Conservation (phyloP, 2,888 invertebrate species). For the Dugesia japonica region DNA sequence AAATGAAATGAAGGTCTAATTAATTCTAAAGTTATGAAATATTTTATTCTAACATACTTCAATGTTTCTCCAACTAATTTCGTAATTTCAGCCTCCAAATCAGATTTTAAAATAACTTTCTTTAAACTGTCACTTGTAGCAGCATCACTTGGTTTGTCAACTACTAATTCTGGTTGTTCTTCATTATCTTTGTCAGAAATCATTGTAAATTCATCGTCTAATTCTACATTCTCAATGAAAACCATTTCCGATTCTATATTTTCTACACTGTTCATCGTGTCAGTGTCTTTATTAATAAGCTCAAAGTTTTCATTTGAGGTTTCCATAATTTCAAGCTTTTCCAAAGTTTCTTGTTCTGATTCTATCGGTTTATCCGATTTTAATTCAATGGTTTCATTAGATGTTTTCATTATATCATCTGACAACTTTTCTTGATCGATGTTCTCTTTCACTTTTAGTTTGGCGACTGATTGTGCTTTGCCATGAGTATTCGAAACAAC, state of each 20-base stretch:
- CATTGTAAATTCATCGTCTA: neutral
- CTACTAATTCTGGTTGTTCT: neutral
- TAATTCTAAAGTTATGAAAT: no score
- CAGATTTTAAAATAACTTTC: neutral
- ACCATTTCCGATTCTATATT: neutral
- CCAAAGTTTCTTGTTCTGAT: neutral
- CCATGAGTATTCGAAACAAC: conserved; percentile 66
- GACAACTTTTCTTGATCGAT: neutral
- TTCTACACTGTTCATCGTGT: neutral
- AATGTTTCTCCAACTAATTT: conserved; percentile 9
- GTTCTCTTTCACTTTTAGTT: conserved; percentile 36
- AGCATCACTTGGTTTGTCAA: no score
- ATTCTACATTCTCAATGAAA: neutral
- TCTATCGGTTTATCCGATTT: neutral
- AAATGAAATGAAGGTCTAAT: no score
- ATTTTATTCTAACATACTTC: no score
- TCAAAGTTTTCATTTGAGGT: neutral
- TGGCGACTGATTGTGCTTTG: conserved; percentile 61
- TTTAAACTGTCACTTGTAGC: no score
- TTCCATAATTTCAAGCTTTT: neutral
- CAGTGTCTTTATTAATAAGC: neutral
- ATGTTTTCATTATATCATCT: neutral
- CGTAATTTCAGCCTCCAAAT: neutral
- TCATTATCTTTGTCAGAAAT: neutral
- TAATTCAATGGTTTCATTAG: neutral